Evolutionary conservation across 2,888 invertebrate genomes (phyloP).

Genomic region (Nomada goodeniana): DNA sequence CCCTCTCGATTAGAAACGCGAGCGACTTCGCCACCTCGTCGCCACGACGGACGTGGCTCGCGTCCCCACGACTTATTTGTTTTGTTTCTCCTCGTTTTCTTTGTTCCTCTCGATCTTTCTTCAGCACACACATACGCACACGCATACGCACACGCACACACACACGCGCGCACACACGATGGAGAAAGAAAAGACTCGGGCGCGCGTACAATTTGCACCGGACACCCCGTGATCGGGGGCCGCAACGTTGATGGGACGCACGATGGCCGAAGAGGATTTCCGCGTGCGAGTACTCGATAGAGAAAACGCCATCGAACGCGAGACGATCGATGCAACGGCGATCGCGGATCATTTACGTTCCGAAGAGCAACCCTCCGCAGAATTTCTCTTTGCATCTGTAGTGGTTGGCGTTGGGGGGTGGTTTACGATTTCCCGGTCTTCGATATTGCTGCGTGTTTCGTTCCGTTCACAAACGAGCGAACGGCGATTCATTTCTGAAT

Average conservation of each 20-base stretch:
- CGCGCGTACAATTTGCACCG: conserved; percentile 43
- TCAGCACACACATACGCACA: conserved; percentile 26
- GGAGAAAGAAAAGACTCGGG: conserved; percentile 31
- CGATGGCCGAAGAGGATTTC: conserved; percentile 46
- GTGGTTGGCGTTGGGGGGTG: no score
- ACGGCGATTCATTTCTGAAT: no score
- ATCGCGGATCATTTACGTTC: neutral
- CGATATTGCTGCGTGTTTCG: neutral
- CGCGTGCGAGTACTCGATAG: conserved; percentile 29
- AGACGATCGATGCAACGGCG: conserved; percentile 36
- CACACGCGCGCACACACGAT: neutral
- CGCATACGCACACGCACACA: conserved; percentile 24
- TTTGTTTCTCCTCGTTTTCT: no score
- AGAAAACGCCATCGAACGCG: conserved; percentile 41
- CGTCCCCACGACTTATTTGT: neutral
- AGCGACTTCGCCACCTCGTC: neutral
- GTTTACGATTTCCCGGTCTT: neutral
- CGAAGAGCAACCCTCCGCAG: conserved; percentile 37
- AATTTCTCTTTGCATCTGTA: neutral
- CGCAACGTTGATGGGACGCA: conserved; percentile 39
- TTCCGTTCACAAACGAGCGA: no score
- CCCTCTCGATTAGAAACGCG: conserved; percentile 29
- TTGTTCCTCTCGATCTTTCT: neutral
- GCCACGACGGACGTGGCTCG: neutral
- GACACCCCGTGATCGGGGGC: conserved; percentile 42